These are phyloP conservation scores for Hyperoplus lanceolatus DNA, from an alignment of 2,797 vertebrate genomes.

Conservation along the genomic window DNA sequence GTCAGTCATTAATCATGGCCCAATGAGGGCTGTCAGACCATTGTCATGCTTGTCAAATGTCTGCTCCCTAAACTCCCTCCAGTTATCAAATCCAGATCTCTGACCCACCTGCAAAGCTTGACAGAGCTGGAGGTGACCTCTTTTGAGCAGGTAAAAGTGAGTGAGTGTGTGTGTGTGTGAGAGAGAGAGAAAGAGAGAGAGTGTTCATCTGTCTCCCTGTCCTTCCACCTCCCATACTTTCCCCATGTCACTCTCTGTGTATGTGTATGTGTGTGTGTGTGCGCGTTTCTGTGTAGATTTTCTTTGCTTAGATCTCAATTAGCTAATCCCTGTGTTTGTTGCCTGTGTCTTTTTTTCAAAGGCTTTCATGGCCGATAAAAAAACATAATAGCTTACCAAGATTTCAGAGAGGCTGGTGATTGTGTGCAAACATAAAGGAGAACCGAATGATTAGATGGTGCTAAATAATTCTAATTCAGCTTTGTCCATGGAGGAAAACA, in stretches of 20 bases:
- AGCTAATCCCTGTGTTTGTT: constrained; percentile 57
- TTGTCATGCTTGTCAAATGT: constrained; percentile 88
- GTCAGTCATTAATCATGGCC: constrained; percentile 91
- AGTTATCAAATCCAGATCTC: constrained; percentile 87
- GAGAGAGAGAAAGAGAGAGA: not conserved
- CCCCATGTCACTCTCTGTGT: constrained; percentile 29
- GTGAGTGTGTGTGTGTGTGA: constrained; percentile 19
- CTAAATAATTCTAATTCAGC: constrained; percentile 67
- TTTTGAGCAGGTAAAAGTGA: constrained; percentile 57
- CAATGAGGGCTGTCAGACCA: constrained; percentile 88
- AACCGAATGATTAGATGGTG: constrained; percentile 51
- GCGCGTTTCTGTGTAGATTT: constrained; percentile 35
- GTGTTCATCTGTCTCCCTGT: constrained; percentile 18
- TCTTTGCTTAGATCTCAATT: constrained; percentile 59
- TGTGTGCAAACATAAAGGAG: constrained; percentile 56
- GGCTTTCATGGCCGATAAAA: constrained; percentile 37
- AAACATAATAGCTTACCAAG: constrained; percentile 37
- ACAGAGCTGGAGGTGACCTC: constrained; percentile 84
- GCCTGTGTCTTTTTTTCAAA: constrained; percentile 27
- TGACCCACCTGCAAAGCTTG: constrained; percentile 86
- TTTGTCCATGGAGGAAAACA: constrained; percentile 51
- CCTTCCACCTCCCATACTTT: constrained; percentile 22
- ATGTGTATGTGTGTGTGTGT: constrained; percentile 4
- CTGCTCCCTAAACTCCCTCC: constrained; percentile 83
- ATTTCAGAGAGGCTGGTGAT: constrained; percentile 49